Evolutionary conservation across 2,797 vertebrate species (phyloP), one percentile per base, ranked within the genome.

Genomic region (Microctenopoma steveboyesi): DNA sequence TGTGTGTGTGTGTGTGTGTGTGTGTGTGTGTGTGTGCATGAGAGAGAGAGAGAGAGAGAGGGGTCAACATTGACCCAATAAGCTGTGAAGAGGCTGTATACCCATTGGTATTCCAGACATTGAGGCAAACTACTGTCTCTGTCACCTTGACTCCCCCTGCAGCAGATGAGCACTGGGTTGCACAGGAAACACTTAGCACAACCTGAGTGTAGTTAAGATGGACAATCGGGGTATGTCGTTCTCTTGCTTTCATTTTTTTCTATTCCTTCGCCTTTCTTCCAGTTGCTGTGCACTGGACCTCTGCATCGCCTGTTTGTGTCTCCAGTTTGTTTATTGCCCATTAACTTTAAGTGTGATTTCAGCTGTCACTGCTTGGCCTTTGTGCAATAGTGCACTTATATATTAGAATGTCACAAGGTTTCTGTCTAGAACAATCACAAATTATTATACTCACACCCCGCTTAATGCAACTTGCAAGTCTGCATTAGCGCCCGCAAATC

Each of bases 101-200:
- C 74, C 88, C 81, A 92, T 91, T 86, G 81, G 90, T 92, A 89
- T 92, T 92, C 89, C 78, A 88, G 85, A 88, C 83, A 51, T 84
- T 57, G 69, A 88, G 76, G 79, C 80, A 82, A 84, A 83, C 80
- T 78, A 83, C 85, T 72, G 73, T 81, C 87, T 83, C 79, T 88
- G 88, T 92, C 89, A 92, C 91, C 90, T 92, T 92, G 89, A 92
- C 84, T 91, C 76, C 84, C 78, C 82, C 85, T 75, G 83, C 81
- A 81, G 74, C 76, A 89, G 79, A 84, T 49, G 54, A 68, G 71
- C 76, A 63, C 75, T 2, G 54, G 74, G 76, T 72, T 79, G 81
- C 82, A 77, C 81, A 82, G 80, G 79, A 87, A 85, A 82, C 86
- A 83, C 86, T 83, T 84, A 84, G 56, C 74, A 59, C 57, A 61